Conservation (phyloP, 2,888 invertebrate species). For the Camptogramma bilineatum region DNA sequence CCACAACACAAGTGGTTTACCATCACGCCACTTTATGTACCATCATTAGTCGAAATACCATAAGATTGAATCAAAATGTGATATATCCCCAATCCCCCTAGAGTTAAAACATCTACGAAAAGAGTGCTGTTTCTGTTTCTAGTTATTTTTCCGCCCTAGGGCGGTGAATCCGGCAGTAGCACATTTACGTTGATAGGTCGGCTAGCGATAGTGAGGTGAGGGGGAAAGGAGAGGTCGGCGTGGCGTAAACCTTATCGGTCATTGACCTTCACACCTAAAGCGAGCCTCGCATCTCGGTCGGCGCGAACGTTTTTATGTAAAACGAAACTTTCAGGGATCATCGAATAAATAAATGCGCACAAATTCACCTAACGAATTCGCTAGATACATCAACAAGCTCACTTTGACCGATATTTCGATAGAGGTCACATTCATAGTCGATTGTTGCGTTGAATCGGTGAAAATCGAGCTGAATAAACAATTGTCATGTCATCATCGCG, state of each 20-base stretch:
- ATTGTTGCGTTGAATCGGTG: conserved; percentile 26
- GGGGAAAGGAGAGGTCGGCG: conserved; percentile 69
- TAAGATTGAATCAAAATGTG: conserved; percentile 8
- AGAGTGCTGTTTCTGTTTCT: conserved; percentile 29
- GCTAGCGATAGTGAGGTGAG: conserved; percentile 61
- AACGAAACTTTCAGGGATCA: conserved; percentile 63
- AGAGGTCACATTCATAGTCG: conserved; percentile 36
- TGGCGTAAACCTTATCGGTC: conserved; percentile 81
- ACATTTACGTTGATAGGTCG: conserved; percentile 61
- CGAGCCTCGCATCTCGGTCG: conserved; percentile 79
- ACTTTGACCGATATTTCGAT: conserved; percentile 41
- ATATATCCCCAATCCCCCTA: conserved; percentile 5
- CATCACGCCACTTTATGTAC: conserved; percentile 21
- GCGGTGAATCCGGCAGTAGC: conserved; percentile 47
- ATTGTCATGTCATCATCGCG: conserved; percentile 33
- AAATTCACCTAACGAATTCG: conserved; percentile 49
- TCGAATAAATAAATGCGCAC: conserved; percentile 47
- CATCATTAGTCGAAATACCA: conserved; percentile 9
- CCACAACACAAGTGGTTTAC: conserved; percentile 22
- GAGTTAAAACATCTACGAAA: conserved; percentile 4
- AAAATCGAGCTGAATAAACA: conserved; percentile 34
- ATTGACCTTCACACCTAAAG: conserved; percentile 83
- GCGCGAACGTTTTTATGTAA: conserved; percentile 60
- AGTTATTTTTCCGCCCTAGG: no score
- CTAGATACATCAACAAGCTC: conserved; percentile 45